These are phyloP conservation scores for Acholoe squamosa DNA, from an alignment of 2,888 invertebrate genomes.

Conservation along the genomic window DNA sequence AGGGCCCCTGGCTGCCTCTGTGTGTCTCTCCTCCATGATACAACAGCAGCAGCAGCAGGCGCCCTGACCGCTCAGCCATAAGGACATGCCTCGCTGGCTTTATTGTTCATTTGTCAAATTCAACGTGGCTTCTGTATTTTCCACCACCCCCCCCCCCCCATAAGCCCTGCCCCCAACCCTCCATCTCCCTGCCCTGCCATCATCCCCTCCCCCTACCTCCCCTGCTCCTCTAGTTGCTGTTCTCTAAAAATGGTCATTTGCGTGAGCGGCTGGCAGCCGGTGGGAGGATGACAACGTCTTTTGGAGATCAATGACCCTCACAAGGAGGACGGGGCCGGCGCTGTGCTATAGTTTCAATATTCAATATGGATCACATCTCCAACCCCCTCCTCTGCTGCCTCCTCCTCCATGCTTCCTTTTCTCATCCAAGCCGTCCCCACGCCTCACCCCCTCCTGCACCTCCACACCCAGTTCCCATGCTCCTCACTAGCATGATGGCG, in stretches of 20 bases:
- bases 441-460: neutral
- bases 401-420: neutral
- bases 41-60: neutral
- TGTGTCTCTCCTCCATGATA: neutral
- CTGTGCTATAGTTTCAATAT: conserved; percentile 54
- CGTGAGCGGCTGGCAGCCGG: conserved; percentile 25
- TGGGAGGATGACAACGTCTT: conserved; percentile 57
- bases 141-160: neutral
- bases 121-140: conserved; percentile 48
- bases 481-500: neutral
- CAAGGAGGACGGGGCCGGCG: conserved; percentile 46
- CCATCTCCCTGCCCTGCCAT: neutral
- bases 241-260: conserved; percentile 58
- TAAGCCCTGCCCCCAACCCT: neutral
- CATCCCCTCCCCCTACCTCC: conserved; percentile 5
- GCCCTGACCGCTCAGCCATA: conserved; percentile 15
- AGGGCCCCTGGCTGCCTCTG: too few relatives aligned
- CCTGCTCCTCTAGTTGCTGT: neutral
- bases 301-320: conserved; percentile 44
- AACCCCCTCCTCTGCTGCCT: conserved; percentile 23
- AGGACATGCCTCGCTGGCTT: conserved; percentile 51
- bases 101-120: conserved; percentile 59
- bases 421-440: neutral
- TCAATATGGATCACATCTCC: conserved; percentile 41
- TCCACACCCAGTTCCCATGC: neutral